Base-by-base conservation (phyloP, 2,888 invertebrate genomes). In the Drosophila emarginata region DNA sequence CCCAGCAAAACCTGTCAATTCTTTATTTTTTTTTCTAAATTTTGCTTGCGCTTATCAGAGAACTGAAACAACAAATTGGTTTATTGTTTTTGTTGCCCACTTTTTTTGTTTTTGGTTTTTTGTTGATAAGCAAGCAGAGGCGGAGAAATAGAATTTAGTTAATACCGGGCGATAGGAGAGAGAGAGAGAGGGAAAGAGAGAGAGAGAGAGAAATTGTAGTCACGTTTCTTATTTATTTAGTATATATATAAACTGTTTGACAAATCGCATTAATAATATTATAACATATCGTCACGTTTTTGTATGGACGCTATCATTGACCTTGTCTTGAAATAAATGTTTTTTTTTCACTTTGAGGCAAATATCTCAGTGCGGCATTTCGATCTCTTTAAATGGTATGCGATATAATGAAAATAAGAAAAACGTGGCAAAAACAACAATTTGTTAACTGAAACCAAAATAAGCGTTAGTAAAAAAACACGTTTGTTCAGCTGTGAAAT, bases 401-500 rank as follows among this genome's bases (percentile, higher is more conserved):
- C 32, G 14, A 14, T 67, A 63, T 54, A 64, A 60, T 15, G 5
- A 64, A 39, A 53, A 32, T 32, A 32, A 32, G 32, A 72, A 40
- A 64, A 62, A 71, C 72, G 54, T 72, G 64, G 65, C 72, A 59
- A 72, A 71, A 18, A 53, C 54, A 64, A 70, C 26, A 61, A 62
- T 57, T 45, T 40, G 52, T 40, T 52, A 64, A 64, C 64, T 56
- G 15, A 66, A 76, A 65, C 45, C 45, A 45, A 45, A 67, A 74
- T 72, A 69, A 73, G 66, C 39, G 37, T 57, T 71, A 56, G 50
- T 60, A 59, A 45, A 61, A 61, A 73, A 77, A 78, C 82, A 81
- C 76, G 82, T 82, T 87, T 87, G 70, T 65, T 85, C 69, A 81
- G 76, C 85, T 82, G 77, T 79, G 72, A 87, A 82, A 87, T 87